These are phyloP conservation scores for Heteromurus nitidus DNA, from an alignment of 2,888 invertebrate species.

Conservation along the genomic window DNA sequence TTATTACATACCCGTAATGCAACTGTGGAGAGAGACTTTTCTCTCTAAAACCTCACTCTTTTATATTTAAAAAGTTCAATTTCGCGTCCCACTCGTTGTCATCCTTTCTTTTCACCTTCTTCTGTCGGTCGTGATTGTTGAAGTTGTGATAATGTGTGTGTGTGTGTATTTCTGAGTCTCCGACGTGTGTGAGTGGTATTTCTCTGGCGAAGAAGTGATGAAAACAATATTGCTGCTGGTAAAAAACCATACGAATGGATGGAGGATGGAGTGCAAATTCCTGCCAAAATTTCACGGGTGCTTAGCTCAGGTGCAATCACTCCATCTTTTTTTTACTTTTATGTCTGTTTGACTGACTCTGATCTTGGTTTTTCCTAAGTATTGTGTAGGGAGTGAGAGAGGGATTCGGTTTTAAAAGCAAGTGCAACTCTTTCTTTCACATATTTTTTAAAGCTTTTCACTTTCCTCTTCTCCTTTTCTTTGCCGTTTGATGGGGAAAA, in stretches of 20 bases:
- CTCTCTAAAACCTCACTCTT: conserved; percentile 11
- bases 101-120: conserved; percentile 11
- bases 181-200: conserved; percentile 19
- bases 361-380: conserved; percentile 21
- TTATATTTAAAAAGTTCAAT: conserved; percentile 7
- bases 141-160: conserved; percentile 3
- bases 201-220: conserved; percentile 34
- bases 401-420: too few relatives aligned
- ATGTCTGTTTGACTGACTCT: conserved; percentile 56
- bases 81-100: conserved; percentile 15
- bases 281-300: conserved; percentile 65
- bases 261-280: conserved; percentile 65
- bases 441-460: conserved; percentile 41
- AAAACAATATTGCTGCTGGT: conserved; percentile 51
- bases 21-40: not conserved
- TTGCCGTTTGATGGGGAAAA: conserved; percentile 38
- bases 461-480: conserved; percentile 47
- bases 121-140: not conserved
- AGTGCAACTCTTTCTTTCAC: not conserved
- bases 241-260: conserved; percentile 27
- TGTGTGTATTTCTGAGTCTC: not conserved
- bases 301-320: conserved; percentile 67
- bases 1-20: conserved; percentile 5
- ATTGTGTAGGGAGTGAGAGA: not conserved
- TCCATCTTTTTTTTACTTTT: conserved; percentile 51